phyloP scores from a whole-genome alignment of 1,140 invertebrate genomes.

The Dryas iulia region DNA sequence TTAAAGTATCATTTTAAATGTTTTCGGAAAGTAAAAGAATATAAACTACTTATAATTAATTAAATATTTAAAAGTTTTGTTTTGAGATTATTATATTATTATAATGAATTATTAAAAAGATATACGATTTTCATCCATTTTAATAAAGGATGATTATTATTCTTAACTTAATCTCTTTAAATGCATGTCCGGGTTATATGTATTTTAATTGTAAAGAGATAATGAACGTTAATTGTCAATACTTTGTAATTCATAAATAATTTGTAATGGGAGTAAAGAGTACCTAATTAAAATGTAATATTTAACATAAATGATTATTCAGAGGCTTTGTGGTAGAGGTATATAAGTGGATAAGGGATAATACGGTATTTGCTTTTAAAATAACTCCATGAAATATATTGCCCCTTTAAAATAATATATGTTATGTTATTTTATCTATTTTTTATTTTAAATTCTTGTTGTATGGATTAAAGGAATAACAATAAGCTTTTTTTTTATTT shows the following conservation, averaged over 20 bases:
- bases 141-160: no score
- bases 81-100: no score
- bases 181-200: not conserved
- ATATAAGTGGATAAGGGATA: not conserved
- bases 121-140: no score
- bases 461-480: no score
- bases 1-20: no score
- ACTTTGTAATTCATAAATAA: constrained; percentile 1
- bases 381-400: no score
- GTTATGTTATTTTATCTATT: not conserved
- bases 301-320: not conserved
- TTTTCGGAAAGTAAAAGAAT: no score
- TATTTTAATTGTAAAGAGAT: not conserved
- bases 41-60: no score
- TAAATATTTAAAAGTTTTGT: no score
- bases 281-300: not conserved
- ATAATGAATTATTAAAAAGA: no score
- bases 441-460: no score
- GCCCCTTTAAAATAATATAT: not conserved
- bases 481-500: no score
- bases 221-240: not conserved
- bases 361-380: not conserved
- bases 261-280: not conserved
- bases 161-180: not conserved
- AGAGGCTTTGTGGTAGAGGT: not conserved